Conservation (phyloP, 2,888 invertebrate genomes). For the Pilophorus perplexus region DNA sequence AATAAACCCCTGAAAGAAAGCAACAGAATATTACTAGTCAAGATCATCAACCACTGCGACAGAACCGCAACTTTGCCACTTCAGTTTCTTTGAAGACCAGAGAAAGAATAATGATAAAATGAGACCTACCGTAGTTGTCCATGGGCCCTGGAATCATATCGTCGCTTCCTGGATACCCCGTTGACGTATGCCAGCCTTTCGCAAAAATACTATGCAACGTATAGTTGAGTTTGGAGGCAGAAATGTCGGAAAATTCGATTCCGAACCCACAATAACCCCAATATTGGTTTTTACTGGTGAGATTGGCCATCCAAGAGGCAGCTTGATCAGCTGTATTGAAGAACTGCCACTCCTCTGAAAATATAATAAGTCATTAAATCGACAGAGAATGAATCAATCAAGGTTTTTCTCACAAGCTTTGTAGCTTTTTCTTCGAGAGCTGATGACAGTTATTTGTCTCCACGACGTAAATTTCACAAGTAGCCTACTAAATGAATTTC, state of each 20-base stretch:
- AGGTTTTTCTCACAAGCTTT: too few species aligned
- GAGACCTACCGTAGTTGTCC: conserved; percentile 40
- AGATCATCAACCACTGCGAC: neutral
- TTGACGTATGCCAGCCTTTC: conserved; percentile 34
- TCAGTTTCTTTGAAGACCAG: neutral
- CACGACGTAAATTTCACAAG: too few species aligned
- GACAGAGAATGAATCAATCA: neutral
- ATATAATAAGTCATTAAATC: neutral
- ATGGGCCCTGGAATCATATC: conserved; percentile 43
- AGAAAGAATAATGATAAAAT: neutral
- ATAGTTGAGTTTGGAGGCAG: conserved; percentile 41
- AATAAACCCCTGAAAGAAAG: conserved; percentile 38
- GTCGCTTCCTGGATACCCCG: conserved; percentile 42
- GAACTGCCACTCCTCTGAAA: neutral
- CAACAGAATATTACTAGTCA: neutral
- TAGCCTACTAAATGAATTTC: too few species aligned
- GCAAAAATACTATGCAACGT: conserved; percentile 42
- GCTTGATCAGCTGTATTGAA: neutral
- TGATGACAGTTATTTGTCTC: too few species aligned
- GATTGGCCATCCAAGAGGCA: neutral
- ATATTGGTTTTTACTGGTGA: neutral
- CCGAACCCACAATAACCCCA: conserved; percentile 42
- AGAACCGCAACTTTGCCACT: neutral
- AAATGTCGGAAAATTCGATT: conserved; percentile 44
- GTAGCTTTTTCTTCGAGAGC: neutral